Base-by-base conservation (phyloP, 53 echinoderm and acorn worm genomes). In the Stichopus horrens region DNA sequence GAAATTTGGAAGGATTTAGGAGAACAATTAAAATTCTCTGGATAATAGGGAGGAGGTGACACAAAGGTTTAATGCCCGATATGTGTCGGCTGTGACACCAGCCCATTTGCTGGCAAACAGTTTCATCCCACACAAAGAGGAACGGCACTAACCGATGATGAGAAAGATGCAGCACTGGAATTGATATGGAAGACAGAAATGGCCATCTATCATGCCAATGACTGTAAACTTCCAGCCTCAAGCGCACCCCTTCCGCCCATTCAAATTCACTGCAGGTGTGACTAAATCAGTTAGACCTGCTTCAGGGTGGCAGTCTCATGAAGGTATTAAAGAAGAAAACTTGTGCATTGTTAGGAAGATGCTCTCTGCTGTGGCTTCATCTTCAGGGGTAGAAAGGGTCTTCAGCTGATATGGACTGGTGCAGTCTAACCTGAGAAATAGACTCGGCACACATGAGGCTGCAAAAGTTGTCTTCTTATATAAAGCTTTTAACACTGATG, bases 321-420 rank as follows among this genome's bases (percentile, higher is more conserved):
- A 55, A 10, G 89, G 79, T 0, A 88, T 79, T 9, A 57, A 57
- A 57, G 78, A 57, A 57, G 79, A 88, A 52, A 89, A 82, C 54
- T 53, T 77, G 2, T 11, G 4, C 53, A 82, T 75, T 14, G 56
- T 89, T 1, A 68, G 81, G 81, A 58, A 82, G 74, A 19, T 89
- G 73, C 56, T 89, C 5, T 81, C 89, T 67, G 81, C 80, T 0
- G 88, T 88, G 22, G 88, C 77, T 74, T 63, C 88, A 9, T 88
- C 76, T 6, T 55, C 89, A 54, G 79, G 89, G 4, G 89, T 88
- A 23, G 89, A 88, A 52, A 16, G 65, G 20, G 79, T 88, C 21
- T 88, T 88, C 89, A 88, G 89, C 66, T 88, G 55, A 4, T 88
- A 57, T 88, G 89, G 89, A 63, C 89, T 88, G 21, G 4, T 88